A percentile compares a stretch with the other conserved stretches of the same genome.
Conservation (phyloP, 2,113 vertebrate species). For the Protomyctophum bolini region DNA sequence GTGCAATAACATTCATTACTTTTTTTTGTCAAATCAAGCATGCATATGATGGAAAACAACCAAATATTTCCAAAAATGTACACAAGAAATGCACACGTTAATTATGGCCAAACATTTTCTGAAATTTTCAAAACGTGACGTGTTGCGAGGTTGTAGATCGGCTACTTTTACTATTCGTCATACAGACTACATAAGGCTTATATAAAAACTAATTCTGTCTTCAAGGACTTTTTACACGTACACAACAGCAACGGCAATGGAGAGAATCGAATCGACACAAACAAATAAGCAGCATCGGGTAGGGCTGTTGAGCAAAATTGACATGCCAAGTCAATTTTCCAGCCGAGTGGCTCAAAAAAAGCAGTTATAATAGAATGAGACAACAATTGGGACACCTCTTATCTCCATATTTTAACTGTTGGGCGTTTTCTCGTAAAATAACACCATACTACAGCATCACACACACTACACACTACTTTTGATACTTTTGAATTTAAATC, state of each 20-base stretch:
- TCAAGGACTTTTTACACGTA: not conserved
- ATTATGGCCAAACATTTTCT: too few species aligned
- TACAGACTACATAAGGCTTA: not conserved
- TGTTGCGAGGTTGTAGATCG: too few species aligned
- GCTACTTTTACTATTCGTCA: too few species aligned
- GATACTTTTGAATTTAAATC: too few species aligned
- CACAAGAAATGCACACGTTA: too few species aligned
- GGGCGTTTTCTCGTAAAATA: too few species aligned
- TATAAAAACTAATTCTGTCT: constrained; percentile 1
- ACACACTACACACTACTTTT: too few species aligned
- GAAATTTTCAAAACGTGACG: too few species aligned
- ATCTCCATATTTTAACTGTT: too few species aligned
- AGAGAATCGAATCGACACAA: constrained; percentile 32
- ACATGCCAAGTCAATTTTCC: constrained; percentile 70
- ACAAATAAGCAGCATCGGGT: constrained; percentile 49
- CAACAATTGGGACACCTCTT: constrained; percentile 29
- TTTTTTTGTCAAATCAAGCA: constrained; percentile 1
- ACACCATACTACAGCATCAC: too few species aligned
- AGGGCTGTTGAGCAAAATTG: constrained; percentile 50
- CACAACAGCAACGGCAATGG: constrained; percentile 38
- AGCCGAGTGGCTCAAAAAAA: constrained; percentile 70
- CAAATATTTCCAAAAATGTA: too few species aligned
- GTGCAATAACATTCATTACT: constrained; percentile 32
- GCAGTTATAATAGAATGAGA: constrained; percentile 60
- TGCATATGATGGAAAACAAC: too few species aligned